A percentile compares a stretch with the other conserved stretches of the same genome.
Evolutionary conservation across 2,888 invertebrate genomes (phyloP).

Genomic region (Oligia fasciuncula): DNA sequence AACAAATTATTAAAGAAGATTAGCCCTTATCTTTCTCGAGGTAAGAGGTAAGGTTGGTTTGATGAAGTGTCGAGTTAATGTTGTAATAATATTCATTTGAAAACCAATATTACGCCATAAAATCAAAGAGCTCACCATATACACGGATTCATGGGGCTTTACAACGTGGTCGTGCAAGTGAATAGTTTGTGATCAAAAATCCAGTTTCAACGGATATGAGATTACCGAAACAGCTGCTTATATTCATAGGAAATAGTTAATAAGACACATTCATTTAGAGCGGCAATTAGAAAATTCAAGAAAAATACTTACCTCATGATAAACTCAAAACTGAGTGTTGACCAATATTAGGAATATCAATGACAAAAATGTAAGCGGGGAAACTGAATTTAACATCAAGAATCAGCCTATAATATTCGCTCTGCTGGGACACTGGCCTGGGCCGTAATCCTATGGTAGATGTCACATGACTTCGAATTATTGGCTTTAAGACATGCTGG

Average conservation of each 20-base stretch:
- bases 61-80: neutral
- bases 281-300: conserved; percentile 1
- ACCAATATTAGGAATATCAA: neutral
- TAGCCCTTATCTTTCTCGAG: neutral
- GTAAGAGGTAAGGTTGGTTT: neutral
- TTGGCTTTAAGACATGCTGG: too few relatives aligned
- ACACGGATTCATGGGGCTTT: conserved; percentile 43
- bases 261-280: conserved; percentile 32
- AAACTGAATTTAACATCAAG: too few relatives aligned
- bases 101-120: conserved; percentile 62
- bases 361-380: neutral
- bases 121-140: conserved; percentile 46
- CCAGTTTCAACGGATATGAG: conserved; percentile 63
- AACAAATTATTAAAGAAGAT: neutral
- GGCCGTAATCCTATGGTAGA: too few relatives aligned
- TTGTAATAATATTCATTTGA: conserved; percentile 51
- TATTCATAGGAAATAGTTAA: conserved; percentile 47
- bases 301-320: neutral
- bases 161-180: conserved; percentile 50
- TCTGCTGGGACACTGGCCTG: too few relatives aligned
- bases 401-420: too few relatives aligned
- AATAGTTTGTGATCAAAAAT: conserved; percentile 61
- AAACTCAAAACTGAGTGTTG: neutral
- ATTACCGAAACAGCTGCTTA: conserved; percentile 48
- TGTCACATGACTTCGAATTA: too few relatives aligned